phyloP scores from a whole-genome alignment of 35 echinoderm and acorn worm species.

The Ophiothrix spiculata region DNA sequence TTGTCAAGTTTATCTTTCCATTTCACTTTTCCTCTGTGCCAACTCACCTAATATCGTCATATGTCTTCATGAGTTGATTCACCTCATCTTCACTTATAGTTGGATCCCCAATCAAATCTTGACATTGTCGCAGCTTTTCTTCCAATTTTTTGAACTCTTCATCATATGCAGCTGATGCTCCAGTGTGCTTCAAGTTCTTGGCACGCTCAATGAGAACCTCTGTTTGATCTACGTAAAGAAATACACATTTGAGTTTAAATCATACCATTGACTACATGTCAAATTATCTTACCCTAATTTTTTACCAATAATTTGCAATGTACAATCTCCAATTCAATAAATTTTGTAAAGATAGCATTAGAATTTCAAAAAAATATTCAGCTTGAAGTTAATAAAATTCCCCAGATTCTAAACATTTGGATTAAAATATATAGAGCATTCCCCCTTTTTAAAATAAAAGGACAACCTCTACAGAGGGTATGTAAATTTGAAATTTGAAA shows the following conservation, averaged over 20 bases:
- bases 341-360: background rate
- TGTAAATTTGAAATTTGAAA: too few relatives aligned
- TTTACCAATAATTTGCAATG: background rate
- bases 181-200: conserved; percentile 43
- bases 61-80: conserved; percentile 35
- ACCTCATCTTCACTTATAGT: conserved; percentile 53
- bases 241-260: too few relatives aligned
- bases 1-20: too few relatives aligned
- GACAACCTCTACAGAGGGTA: too few relatives aligned
- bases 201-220: conserved; percentile 51
- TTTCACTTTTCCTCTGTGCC: background rate
- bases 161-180: conserved; percentile 53
- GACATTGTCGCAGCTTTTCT: conserved; percentile 16
- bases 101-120: conserved; percentile 50
- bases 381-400: too few relatives aligned
- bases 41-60: conserved; percentile 62
- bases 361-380: too few relatives aligned
- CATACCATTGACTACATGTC: too few relatives aligned
- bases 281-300: too few relatives aligned
- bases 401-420: too few relatives aligned
- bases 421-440: too few relatives aligned
- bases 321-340: background rate
- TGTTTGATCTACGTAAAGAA: conserved; percentile 56
- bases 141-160: conserved; percentile 67
- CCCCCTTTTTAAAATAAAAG: too few relatives aligned